Evolutionary conservation across 2,797 vertebrate genomes (phyloP).

Genomic region (Liasis olivaceus): DNA sequence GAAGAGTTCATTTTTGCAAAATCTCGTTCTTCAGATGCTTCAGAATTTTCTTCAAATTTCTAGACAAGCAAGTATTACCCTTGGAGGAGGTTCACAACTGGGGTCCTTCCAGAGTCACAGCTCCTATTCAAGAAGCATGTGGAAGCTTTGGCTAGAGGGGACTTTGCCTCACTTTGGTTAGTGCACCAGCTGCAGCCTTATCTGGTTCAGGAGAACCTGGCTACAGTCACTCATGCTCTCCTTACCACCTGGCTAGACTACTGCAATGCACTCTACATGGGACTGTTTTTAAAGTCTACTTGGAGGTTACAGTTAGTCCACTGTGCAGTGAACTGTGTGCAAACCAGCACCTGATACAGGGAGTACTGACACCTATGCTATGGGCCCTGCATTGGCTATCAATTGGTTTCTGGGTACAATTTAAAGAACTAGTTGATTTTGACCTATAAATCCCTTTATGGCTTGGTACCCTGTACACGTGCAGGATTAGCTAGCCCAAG

Average conservation of each 20-base stretch:
- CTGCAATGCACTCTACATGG: not conserved
- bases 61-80: too few relatives aligned
- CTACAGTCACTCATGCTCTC: not conserved
- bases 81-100: too few relatives aligned
- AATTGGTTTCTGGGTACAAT: not conserved
- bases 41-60: not conserved
- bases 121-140: too few relatives aligned
- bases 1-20: not conserved
- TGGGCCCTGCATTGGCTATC: not conserved
- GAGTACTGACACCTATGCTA: not conserved
- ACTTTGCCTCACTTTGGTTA: not conserved
- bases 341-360: not conserved
- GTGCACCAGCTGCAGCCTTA: not conserved
- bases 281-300: not conserved
- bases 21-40: not conserved
- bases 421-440: not conserved
- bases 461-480: not conserved
- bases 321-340: not conserved
- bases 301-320: not conserved
- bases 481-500: not conserved
- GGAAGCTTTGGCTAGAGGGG: too few relatives aligned
- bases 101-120: too few relatives aligned
- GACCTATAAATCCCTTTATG: not conserved
- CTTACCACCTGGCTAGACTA: not conserved
- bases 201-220: not conserved